Base-by-base conservation (phyloP, 2,797 vertebrate species). In the Caiman crocodilus region DNA sequence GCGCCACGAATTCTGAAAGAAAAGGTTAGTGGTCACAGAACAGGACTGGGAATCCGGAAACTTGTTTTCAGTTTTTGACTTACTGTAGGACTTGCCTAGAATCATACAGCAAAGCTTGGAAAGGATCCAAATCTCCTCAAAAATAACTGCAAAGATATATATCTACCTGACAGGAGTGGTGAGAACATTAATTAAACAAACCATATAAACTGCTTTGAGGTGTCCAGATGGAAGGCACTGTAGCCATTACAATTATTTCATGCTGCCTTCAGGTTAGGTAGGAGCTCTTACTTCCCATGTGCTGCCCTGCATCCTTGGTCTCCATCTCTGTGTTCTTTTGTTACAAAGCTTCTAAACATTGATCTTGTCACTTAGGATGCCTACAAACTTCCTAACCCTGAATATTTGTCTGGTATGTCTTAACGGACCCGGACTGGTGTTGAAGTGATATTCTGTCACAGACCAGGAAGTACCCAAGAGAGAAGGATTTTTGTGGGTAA, bases 201-300 rank as follows among this genome's bases (percentile, higher is more conserved):
- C 12, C 42, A 4, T 83, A 5, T 5, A 50, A 86, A 42, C 3
- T 15, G 57, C 60, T 11, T 58, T 55, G 84, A 85, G 61, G 35
- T 81, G 13, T 5, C 58, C 32, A 26, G 71, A 23, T 12, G 57
- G 55, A 76, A 71, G 63, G 12, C 1, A 2, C 59, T n/a, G 2
- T 1, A n/a, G 59, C n/a, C 30, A 32, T 4, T 28, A 6, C 4
- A 28, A 2, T 8, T 13, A 13, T n/a, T 63, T 79, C 60, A 6
- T 4, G 67, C 25, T 32, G 55, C 30, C 77, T 7, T 0, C 0
- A 0, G 55, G 30, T 21, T 73, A 59, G 32, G 30, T 42, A 76
- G 50, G 57, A 82, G 14, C 16, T 9, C 1, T 9, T 12, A 82
- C 60, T 79, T 35, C 23, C 65, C 32, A 9, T 30, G 17, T 67